Evolutionary conservation across 2,113 vertebrate species (phyloP).

Genomic region (Myotis davidii): DNA sequence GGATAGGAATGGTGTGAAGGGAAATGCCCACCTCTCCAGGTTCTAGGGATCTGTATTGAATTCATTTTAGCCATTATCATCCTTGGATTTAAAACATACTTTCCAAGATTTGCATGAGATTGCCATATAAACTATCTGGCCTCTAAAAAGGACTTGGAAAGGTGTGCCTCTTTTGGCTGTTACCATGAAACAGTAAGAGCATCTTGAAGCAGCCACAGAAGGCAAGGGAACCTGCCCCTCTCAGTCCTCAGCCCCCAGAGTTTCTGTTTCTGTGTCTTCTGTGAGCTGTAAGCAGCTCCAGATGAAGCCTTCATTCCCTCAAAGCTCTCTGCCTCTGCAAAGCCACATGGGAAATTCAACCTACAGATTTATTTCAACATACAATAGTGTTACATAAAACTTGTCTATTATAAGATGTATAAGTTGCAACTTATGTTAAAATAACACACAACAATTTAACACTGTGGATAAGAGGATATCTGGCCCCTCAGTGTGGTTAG

Average conservation of each 20-base stretch:
- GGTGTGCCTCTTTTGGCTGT: rapidly evolving
- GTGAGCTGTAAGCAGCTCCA: background rate
- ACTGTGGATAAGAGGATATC: background rate
- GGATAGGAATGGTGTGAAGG: rapidly evolving
- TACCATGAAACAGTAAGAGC: background rate
- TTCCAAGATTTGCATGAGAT: rapidly evolving
- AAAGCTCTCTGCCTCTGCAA: background rate
- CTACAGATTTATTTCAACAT: background rate
- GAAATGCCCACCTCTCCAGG: no score
- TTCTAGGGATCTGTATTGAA: rapidly evolving
- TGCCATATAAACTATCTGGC: background rate
- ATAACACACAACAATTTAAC: background rate
- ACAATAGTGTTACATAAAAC: background rate
- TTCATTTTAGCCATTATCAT: no score
- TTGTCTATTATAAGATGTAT: no score
- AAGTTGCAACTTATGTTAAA: background rate
- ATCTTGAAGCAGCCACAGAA: background rate
- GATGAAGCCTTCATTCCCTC: background rate
- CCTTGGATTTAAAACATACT: rapidly evolving
- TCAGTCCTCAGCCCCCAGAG: background rate
- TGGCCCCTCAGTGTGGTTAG: rapidly evolving
- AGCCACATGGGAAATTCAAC: background rate
- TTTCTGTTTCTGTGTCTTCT: background rate
- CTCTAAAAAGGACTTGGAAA: background rate
- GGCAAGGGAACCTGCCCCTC: background rate